phyloP scores from a whole-genome alignment of 2,113 vertebrate genomes.

The Istiophorus platypterus region DNA sequence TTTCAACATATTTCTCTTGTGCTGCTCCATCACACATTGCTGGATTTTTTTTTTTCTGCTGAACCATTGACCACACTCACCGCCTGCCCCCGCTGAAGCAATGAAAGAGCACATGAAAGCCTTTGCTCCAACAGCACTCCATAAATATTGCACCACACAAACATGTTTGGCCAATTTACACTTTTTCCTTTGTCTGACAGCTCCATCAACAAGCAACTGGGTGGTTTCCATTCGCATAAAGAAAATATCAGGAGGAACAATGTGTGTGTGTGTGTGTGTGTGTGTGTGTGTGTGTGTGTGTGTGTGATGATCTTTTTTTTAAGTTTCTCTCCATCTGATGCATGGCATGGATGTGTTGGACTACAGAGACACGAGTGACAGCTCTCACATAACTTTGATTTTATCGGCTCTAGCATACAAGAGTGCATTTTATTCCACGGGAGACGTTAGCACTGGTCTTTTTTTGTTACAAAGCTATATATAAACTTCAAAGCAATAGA shows the following conservation, averaged over 20 bases:
- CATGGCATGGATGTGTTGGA: slow-evolving; percentile 44
- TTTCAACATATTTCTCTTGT: slow-evolving; percentile 23
- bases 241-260: slow-evolving; percentile 73
- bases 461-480: slow-evolving; percentile 55
- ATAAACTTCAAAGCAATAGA: slow-evolving; percentile 72
- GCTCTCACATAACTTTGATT: slow-evolving; percentile 71
- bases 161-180: slow-evolving; percentile 73
- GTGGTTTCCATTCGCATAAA: slow-evolving; percentile 70
- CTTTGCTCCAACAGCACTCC: slow-evolving; percentile 27
- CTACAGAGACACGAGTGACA: slow-evolving; percentile 56
- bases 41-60: slow-evolving; percentile 21
- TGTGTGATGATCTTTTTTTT: slow-evolving; percentile 3
- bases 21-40: neutral
- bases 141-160: slow-evolving; percentile 78
- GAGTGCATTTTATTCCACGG: slow-evolving; percentile 36
- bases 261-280: slow-evolving; percentile 21
- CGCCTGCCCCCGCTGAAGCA: slow-evolving; percentile 15
- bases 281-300: slow-evolving; percentile 40
- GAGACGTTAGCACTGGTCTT: slow-evolving; percentile 30
- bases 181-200: slow-evolving; percentile 70
- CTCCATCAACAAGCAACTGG: slow-evolving; percentile 68
- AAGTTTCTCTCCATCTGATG: slow-evolving; percentile 56
- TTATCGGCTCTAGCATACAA: slow-evolving; percentile 31
- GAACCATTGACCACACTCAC: slow-evolving; percentile 46
- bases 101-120: slow-evolving; percentile 62